Evolutionary conservation across 2,888 invertebrate genomes (phyloP).

Genomic region (Tipula lateralis): DNA sequence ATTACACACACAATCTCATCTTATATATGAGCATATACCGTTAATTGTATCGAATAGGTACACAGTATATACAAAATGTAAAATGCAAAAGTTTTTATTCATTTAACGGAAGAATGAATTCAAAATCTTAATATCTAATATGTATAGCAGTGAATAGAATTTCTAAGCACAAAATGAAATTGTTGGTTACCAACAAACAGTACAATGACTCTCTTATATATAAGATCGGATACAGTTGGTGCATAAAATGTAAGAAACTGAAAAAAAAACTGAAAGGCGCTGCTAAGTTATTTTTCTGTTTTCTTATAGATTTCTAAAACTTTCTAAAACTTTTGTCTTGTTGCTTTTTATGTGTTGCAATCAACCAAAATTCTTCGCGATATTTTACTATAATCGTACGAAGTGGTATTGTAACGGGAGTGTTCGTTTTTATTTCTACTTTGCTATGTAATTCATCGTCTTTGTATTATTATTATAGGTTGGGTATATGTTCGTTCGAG

Average conservation of each 20-base stretch:
- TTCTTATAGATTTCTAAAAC: neutral
- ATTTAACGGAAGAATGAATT: slow-evolving; percentile 11
- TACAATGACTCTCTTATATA: neutral
- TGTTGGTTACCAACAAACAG: neutral
- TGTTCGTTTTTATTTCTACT: too few relatives aligned
- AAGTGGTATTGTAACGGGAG: neutral
- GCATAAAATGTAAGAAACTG: neutral
- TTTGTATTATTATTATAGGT: too few relatives aligned
- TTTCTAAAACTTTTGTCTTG: neutral
- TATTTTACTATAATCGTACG: neutral
- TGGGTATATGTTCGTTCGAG: too few relatives aligned
- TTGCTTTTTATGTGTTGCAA: too few relatives aligned
- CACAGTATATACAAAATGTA: neutral
- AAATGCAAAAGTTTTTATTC: neutral
- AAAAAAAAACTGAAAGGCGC: neutral
- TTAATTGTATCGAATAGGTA: neutral
- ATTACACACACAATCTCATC: neutral
- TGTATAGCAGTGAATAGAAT: neutral
- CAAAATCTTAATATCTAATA: slow-evolving; percentile 2
- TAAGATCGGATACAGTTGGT: neutral
- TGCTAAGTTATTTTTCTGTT: too few relatives aligned
- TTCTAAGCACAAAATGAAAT: neutral
- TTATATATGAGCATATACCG: neutral
- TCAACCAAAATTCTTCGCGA: neutral
- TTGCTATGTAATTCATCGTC: too few relatives aligned